Conservation (phyloP, 2,113 vertebrate species). For the Genyomyrus donnyi region DNA sequence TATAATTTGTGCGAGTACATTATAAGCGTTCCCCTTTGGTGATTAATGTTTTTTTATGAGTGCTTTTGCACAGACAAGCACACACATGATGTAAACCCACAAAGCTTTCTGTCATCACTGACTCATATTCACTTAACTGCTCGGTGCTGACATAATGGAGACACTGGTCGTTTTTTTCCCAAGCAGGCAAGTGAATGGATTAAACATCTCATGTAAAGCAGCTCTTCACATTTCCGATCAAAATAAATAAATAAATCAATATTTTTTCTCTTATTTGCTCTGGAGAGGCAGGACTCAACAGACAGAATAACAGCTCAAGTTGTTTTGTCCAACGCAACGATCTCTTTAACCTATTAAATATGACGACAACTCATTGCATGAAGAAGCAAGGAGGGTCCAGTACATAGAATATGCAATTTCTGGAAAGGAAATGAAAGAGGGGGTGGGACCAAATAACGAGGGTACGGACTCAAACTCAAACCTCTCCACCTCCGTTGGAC, state of each 20-base stretch:
- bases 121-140: background rate
- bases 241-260: background rate
- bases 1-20: background rate
- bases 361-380: background rate
- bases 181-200: background rate
- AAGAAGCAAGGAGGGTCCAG: background rate
- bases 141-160: background rate
- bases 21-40: background rate
- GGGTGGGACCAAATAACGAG: background rate
- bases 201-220: background rate
- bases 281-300: background rate
- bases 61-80: background rate
- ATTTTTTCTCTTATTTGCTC: background rate
- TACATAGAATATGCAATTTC: background rate
- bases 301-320: background rate
- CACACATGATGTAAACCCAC: background rate
- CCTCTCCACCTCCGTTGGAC: slow-evolving; percentile 20
- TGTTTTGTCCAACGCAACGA: background rate
- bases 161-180: background rate
- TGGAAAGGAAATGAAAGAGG: background rate
- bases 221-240: background rate
- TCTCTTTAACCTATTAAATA: background rate
- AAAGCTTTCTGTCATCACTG: background rate
- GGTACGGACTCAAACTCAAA: background rate
- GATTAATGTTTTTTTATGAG: background rate